Evolutionary conservation across 2,888 invertebrate genomes (phyloP), one percentile per base, ranked within the genome.

Genomic region (Leucozona laternaria): DNA sequence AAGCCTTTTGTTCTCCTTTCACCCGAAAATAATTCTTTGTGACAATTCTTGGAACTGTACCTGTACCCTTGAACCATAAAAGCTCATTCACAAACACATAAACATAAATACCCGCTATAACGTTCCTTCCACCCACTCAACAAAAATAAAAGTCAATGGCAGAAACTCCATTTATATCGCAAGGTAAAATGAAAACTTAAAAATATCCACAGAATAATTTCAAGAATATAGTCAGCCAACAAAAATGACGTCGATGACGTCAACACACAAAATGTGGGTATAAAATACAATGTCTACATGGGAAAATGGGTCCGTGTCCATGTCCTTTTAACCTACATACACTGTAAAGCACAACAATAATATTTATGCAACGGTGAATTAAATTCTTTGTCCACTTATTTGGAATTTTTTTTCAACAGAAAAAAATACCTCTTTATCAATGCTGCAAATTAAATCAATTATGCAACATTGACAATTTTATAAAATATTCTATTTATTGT

Each of bases 241-340:
- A 58, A 68, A 50, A 68, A 66, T 48, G 45, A 66, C 64, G 45
- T 20, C 50, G 45, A 34, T 13, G 34, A 57, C 57, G 76, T 70
- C 70, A 28, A 62, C 48, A 43, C 13, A 31, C n/a, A 60, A 70
- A 48, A 45, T 25, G 57, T 53, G 37, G 25, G 22, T 13, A 57
- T 17, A 70, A 70, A 79, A 83, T 79, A 75, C 70, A 79, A 75
- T 79, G 70, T 79, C 68, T 75, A 75, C 75, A 79, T 50, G 43
- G 68, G n/a, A 73, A 73, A 83, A 79, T 62, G 57, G 70, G 75
- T 62, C 40, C 57, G 57, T 75, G 83, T 75, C 83, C 83, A 43
- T 83, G 83, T 79, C 79, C 83, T 83, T 83, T 83, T 83, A 83
- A 83, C 83, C 83, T 79, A 83, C 83, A 83, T 58, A 55, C 68